These are phyloP conservation scores for Polydrusus tereticollis DNA, from an alignment of 2,888 invertebrate species.

Conservation along the genomic window DNA sequence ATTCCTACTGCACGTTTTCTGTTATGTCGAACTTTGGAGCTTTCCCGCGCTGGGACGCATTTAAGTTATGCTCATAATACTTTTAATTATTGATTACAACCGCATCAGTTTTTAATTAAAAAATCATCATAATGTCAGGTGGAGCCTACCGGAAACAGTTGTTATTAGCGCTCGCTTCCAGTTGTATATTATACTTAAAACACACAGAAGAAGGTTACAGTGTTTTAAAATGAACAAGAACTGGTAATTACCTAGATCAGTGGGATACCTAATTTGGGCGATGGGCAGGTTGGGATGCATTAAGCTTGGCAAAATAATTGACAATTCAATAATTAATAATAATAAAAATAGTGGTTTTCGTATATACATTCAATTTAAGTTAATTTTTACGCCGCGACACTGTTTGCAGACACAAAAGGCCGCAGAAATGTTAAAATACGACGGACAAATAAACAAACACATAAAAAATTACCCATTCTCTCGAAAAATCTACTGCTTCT, in stretches of 20 bases:
- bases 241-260: slow-evolving; percentile 3
- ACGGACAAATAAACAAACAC: not conserved
- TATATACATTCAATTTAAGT: too few relatives aligned
- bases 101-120: slow-evolving; percentile 3
- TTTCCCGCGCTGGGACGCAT: too few relatives aligned
- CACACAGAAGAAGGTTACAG: not conserved
- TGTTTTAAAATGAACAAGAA: slow-evolving; percentile 1
- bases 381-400: too few relatives aligned
- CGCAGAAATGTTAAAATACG: not conserved
- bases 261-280: slow-evolving; percentile 7
- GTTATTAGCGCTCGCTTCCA: too few relatives aligned
- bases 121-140: slow-evolving; percentile 15
- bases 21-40: too few relatives aligned
- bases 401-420: not conserved
- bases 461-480: slow-evolving; percentile 5
- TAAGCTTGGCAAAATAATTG: too few relatives aligned
- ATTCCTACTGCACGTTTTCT: too few relatives aligned
- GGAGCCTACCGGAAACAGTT: slow-evolving; percentile 4
- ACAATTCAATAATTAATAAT: too few relatives aligned
- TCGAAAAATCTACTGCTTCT: not conserved
- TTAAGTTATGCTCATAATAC: too few relatives aligned
- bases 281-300: slow-evolving; percentile 1
- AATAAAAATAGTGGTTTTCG: too few relatives aligned
- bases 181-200: too few relatives aligned
- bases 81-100: slow-evolving; percentile 3